These are phyloP conservation scores for Prolemur simus DNA, from an alignment of 2,113 vertebrate genomes.

Conservation along the genomic window DNA sequence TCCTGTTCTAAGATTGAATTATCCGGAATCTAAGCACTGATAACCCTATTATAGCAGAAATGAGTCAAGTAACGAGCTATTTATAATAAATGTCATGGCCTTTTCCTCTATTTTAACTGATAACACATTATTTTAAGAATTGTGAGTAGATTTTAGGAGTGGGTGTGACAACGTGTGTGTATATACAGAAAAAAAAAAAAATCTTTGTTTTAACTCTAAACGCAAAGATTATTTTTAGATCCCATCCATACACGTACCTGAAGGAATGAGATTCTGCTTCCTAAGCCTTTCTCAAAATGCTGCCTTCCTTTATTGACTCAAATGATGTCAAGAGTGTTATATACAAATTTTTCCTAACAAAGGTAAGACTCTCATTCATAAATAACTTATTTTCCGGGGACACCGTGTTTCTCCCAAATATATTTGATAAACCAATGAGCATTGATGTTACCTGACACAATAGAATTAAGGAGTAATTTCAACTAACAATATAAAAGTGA, in stretches of 20 bases:
- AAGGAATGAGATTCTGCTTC: not conserved
- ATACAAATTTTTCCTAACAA: not conserved
- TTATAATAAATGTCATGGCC: conserved; percentile 48
- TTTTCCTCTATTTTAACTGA: conserved; percentile 46
- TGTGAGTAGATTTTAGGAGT: conserved; percentile 4
- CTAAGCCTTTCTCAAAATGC: not conserved
- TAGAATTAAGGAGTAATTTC: not conserved
- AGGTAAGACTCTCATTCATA: not conserved
- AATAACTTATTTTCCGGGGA: not conserved
- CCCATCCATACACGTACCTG: not conserved
- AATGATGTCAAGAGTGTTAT: not conserved
- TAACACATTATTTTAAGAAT: conserved; percentile 50
- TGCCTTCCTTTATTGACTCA: not conserved
- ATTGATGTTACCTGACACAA: conserved; percentile 3
- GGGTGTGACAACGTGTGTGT: not conserved
- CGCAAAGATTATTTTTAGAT: conserved; percentile 13
- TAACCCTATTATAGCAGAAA: not conserved
- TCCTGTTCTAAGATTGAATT: not conserved
- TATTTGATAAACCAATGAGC: not conserved
- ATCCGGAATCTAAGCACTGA: not conserved
- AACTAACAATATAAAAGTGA: conserved; percentile 49
- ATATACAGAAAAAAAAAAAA: conserved; percentile 33
- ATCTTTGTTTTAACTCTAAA: not conserved
- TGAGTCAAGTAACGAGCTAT: conserved; percentile 41
- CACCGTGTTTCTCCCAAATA: not conserved